These are phyloP conservation scores for Origma solitaria DNA, from an alignment of 2,113 vertebrate genomes.

Conservation along the genomic window DNA sequence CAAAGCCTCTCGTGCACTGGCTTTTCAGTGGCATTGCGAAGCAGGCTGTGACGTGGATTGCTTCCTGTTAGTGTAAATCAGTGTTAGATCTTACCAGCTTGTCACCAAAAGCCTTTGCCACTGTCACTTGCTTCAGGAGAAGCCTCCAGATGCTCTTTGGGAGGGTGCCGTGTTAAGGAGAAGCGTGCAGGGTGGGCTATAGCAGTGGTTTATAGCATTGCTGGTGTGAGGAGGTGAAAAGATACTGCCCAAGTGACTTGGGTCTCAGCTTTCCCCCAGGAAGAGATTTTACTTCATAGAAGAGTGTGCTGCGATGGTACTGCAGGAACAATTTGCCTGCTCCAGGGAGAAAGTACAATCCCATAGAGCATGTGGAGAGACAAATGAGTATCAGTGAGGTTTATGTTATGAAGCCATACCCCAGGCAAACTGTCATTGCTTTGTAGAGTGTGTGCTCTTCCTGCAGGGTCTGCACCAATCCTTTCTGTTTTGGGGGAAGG, in stretches of 20 bases:
- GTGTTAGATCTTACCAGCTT: not conserved
- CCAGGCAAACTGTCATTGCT: not conserved
- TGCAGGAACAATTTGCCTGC: not conserved
- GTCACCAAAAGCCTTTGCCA: not conserved
- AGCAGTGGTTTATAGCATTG: not conserved
- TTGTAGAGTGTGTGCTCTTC: not conserved
- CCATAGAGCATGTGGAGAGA: not conserved
- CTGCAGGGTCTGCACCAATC: not conserved
- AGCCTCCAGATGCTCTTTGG: not conserved
- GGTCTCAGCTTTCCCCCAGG: not conserved
- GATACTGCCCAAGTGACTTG: not conserved
- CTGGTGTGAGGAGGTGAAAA: not conserved
- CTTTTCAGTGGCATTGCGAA: not conserved
- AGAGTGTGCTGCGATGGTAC: not conserved
- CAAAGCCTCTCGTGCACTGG: not conserved
- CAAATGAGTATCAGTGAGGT: not conserved
- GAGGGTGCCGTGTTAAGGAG: not conserved
- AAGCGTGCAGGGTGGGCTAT: accelerated
- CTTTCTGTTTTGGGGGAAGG: not conserved
- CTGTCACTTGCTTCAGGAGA: not conserved
- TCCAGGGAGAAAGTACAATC: not conserved
- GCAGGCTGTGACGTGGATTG: not conserved
- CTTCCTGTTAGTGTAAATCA: not conserved
- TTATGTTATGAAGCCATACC: not conserved
- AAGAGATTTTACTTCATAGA: not conserved